A percentile compares a stretch with the other conserved stretches of the same genome.
These are phyloP conservation scores for Menura novaehollandiae DNA, from an alignment of 2,113 vertebrate species.

Conservation along the genomic window DNA sequence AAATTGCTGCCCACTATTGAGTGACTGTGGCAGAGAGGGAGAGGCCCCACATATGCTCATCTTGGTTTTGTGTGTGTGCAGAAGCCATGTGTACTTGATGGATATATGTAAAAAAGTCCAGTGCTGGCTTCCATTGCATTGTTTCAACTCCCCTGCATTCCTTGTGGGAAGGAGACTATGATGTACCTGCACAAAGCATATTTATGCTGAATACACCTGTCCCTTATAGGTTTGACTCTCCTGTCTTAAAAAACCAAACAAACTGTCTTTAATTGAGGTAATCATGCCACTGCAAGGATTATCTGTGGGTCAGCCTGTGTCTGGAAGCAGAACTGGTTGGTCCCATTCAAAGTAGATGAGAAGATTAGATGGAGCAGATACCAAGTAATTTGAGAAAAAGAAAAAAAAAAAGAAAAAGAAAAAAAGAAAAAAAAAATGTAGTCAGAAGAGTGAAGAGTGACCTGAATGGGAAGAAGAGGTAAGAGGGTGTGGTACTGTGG, in stretches of 20 bases:
- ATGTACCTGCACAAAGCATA: neutral
- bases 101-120: rapidly evolving
- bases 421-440: neutral
- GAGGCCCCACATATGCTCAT: rapidly evolving
- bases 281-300: neutral
- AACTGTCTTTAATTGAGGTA: neutral
- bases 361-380: neutral
- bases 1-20: neutral
- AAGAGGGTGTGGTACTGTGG: neutral
- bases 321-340: neutral
- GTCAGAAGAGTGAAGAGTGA: neutral
- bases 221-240: neutral
- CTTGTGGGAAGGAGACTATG: neutral
- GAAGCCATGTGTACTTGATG: neutral
- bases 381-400: neutral
- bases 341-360: neutral
- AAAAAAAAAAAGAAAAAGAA: too few species aligned
- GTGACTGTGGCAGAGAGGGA: neutral
- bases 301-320: neutral
- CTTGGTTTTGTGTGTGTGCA: neutral
- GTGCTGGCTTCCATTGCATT: neutral
- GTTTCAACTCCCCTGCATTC: neutral
- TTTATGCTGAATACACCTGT: neutral
- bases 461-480: neutral
- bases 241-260: neutral